These are phyloP conservation scores for Hypotaenidia philippensis DNA, from an alignment of 2,797 vertebrate genomes.

Conservation along the genomic window DNA sequence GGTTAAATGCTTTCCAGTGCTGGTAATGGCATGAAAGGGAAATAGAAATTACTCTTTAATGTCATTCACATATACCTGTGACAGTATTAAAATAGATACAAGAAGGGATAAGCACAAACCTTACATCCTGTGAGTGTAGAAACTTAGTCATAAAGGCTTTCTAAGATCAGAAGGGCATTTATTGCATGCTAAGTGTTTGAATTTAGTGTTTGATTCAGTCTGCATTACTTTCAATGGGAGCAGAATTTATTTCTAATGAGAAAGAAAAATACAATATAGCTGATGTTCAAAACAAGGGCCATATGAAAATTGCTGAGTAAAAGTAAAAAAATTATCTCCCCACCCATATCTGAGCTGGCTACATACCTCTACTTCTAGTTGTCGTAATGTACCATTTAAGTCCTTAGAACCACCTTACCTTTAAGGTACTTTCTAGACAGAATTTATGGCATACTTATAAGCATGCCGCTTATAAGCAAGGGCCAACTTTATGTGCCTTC, in stretches of 20 bases:
- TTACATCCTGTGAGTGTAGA: neutral
- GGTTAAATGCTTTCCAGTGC: neutral
- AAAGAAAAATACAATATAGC: neutral
- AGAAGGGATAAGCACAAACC: neutral
- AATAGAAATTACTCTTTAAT: neutral
- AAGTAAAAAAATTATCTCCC: neutral
- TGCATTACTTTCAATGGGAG: neutral
- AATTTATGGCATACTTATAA: neutral
- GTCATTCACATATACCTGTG: neutral
- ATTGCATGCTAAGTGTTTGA: neutral
- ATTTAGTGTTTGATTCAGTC: neutral
- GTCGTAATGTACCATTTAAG: neutral
- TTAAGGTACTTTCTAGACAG: neutral
- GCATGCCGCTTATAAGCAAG: neutral
- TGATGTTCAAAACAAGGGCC: neutral
- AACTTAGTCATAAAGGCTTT: neutral
- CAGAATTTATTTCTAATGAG: neutral
- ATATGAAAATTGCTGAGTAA: neutral
- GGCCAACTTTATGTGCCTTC: neutral
- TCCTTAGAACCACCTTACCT: neutral
- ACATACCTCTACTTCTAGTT: neutral
- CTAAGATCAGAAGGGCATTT: neutral
- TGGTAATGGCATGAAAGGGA: neutral
- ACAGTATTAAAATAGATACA: neutral
- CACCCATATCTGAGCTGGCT: neutral